Base-by-base conservation (phyloP, 2,797 vertebrate genomes). In the Chelon labrosus region DNA sequence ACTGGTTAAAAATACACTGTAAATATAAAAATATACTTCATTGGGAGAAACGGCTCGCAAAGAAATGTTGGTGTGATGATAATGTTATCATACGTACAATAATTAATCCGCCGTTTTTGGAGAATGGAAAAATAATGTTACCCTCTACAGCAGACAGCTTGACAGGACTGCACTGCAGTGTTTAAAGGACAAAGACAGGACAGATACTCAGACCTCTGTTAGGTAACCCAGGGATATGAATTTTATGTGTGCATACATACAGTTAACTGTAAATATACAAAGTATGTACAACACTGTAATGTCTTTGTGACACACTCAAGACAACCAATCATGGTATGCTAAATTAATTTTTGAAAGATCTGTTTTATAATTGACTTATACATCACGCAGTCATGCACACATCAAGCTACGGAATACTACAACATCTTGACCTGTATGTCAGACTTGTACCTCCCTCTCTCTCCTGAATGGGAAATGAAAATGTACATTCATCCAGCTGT, bases 201-300 rank as follows among this genome's bases (percentile, higher is more conserved):
- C 56, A 72, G 22, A 50, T n/a, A 38, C 65, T 67, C 13, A 50
- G 5, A 57, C 63, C 38, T 75, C 39, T 68, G 50, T 58, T 20
- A 60, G 52, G 69, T 55, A 75, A 77, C 57, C 69, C 70, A 66
- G 61, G 73, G 73, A 70, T 65, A 50, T 60, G 22, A n/a, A 16
- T 62, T 71, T 39, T 54, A 42, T 66, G 56, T 72, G 20, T 75
- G 49, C 76, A 22, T 11, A 63, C 19, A 39, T 51, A 65, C 49
- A 52, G 22, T 17, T 49, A 46, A 65, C 42, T 65, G 51, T 79
- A 75, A 76, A 75, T 81, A 70, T 38, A 50, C 38, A 55, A 44
- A 64, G 19, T 58, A 58, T 75, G 59, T 68, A 76, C 13, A 57
- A 49, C 9, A 69, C 31, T 54, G 13, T 64, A 65, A 49, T 25